phyloP scores from a whole-genome alignment of 2,888 invertebrate species.

The Mycogona germanica region DNA sequence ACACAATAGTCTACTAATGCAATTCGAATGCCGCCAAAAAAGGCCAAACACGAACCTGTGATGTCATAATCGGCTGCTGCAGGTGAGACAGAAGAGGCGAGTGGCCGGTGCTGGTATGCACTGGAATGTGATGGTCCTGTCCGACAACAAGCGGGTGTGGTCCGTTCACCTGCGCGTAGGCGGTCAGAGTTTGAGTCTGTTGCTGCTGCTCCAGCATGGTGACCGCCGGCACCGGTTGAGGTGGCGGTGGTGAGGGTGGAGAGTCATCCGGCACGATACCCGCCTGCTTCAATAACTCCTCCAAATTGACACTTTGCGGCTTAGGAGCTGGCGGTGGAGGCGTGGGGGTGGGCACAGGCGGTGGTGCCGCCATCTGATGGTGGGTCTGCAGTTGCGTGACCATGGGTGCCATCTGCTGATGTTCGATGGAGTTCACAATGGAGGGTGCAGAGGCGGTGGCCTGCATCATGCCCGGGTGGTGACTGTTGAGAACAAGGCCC shows the following conservation, averaged over 20 bases:
- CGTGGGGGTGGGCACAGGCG: conserved; percentile 21
- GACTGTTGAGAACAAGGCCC: conserved; percentile 18
- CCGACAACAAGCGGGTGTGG: conserved; percentile 12
- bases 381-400: conserved; percentile 3
- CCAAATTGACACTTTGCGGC: conserved; percentile 21
- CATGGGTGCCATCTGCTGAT: conserved; percentile 14
- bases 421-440: conserved; percentile 2
- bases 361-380: conserved; percentile 9
- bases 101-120: conserved; percentile 4
- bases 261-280: conserved; percentile 54
- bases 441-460: not conserved
- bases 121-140: conserved; percentile 15
- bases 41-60: conserved; percentile 4
- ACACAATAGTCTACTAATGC: no score
- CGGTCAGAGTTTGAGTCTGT: conserved; percentile 9
- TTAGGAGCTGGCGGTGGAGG: conserved; percentile 33
- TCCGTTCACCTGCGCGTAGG: conserved; percentile 13
- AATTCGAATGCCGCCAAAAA: no score
- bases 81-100: conserved; percentile 19
- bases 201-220: not conserved
- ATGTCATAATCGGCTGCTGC: conserved; percentile 15
- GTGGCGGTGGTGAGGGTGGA: conserved; percentile 12
- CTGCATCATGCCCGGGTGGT: conserved; percentile 9
- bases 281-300: conserved; percentile 33
- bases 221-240: not conserved